Evolutionary conservation across 2,113 vertebrate species (phyloP), one percentile per base, ranked within the genome.

Genomic region (Epinephelus lanceolatus): DNA sequence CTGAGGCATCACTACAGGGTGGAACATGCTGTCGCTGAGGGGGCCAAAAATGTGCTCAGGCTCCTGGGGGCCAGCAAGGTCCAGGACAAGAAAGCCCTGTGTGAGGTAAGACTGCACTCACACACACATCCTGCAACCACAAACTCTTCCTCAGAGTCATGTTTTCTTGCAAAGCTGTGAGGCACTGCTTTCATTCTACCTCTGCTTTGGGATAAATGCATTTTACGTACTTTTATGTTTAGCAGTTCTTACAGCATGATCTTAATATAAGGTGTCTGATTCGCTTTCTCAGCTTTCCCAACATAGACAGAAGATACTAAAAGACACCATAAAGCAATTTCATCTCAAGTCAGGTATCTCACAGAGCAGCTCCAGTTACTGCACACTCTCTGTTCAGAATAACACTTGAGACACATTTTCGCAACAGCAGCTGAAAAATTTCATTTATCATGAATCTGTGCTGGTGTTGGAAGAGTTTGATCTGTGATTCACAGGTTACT

Each of bases 1-100:
- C 94, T 98, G 76, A 92, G 97, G 42, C 97, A 98, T 80, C 97
- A 98, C 90, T 97, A 97, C 93, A 93, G 96, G 14, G 97, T 98
- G 47, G 97, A 98, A 69, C 96, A 97, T 10, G 97, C 97, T 0
- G 96, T 98, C 8, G 96, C 96, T 0, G 97, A 98, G 88, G 97
- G 97, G 6, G 97, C 97, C 76, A 97, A 98, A 91, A 98, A 98
- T 4, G 97, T 97, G 6, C 92, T 97, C 45, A 91, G 97, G 11
- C 94, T 98, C 66, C 94, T 98, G 62, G 96, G 96, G 17, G 94
- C 96, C n/a, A 95, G 81, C 84, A 97, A 96, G 82, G 90, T 96
- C 52, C 96, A 96, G 1, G 97, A 98, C 91, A 97, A 97, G 92
- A 97, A 97, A 90, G 97, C 95, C 45, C 84, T 96, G 80, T 95